A percentile compares a stretch with the other conserved stretches of the same genome.
Conservation (phyloP, 1,140 invertebrate genomes). For the Myzus persicae region DNA sequence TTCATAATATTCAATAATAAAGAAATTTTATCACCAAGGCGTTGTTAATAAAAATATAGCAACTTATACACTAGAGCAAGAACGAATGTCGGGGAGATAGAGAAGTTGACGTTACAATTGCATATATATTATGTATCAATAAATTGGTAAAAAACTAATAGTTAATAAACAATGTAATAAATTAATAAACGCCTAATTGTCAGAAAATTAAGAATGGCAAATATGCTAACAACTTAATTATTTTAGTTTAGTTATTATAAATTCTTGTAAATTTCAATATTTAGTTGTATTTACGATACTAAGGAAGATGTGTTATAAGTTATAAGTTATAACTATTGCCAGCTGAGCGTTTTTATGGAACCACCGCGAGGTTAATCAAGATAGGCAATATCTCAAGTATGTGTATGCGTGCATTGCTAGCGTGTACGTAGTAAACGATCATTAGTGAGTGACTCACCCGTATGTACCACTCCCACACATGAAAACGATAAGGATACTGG, state of each 20-base stretch:
- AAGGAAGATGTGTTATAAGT: neutral
- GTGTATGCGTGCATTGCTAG: neutral
- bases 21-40: neutral
- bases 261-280: neutral
- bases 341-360: neutral
- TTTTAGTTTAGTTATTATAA: neutral
- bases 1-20: neutral
- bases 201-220: neutral
- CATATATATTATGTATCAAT: neutral
- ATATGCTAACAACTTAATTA: neutral
- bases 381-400: neutral
- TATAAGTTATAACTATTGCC: neutral
- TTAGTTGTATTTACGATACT: neutral
- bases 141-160: neutral
- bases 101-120: neutral
- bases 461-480: neutral
- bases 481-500: neutral
- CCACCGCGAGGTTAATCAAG: neutral
- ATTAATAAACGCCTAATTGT: neutral
- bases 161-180: neutral
- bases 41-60: neutral
- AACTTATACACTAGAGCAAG: neutral
- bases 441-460: neutral
- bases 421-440: neutral
- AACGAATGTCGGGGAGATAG: neutral